Conservation (phyloP, 2,797 vertebrate genomes). For the Rhynchotus rufescens region DNA sequence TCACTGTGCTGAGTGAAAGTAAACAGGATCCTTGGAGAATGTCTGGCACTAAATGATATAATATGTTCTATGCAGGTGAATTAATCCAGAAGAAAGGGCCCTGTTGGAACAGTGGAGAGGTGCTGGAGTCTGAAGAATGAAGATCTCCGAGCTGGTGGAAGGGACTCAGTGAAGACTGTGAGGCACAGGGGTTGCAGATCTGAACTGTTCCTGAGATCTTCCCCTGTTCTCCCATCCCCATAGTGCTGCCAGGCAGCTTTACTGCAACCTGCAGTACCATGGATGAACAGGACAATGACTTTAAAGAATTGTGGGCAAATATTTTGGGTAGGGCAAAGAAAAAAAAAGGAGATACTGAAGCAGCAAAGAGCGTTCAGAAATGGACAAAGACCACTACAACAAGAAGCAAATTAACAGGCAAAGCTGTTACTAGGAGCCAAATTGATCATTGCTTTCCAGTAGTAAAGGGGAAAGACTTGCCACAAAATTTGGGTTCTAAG, state of each 20-base stretch:
- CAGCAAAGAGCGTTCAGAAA: conserved; percentile 43
- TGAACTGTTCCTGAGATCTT: neutral
- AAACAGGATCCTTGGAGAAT: neutral
- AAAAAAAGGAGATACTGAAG: conserved; percentile 35
- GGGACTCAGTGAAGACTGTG: neutral
- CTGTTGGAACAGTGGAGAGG: neutral
- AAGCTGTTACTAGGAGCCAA: conserved; percentile 38
- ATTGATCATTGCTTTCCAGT: conserved; percentile 28
- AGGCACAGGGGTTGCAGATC: neutral
- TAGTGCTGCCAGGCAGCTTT: neutral
- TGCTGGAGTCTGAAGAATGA: neutral
- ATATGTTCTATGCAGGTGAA: neutral
- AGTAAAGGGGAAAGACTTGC: conserved; percentile 43
- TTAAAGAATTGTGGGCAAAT: conserved; percentile 87
- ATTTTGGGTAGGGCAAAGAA: conserved; percentile 86
- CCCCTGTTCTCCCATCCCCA: neutral
- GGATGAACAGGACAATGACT: conserved; percentile 94
- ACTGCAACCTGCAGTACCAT: conserved; percentile 69
- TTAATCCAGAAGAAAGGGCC: conserved; percentile 15
- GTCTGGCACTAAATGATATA: neutral
- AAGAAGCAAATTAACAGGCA: conserved; percentile 44
- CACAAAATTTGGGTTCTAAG: neutral
- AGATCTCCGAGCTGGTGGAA: neutral
- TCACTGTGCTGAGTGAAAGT: neutral
- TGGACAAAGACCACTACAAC: conserved; percentile 3